These are phyloP conservation scores for Garrulus glandarius DNA, from an alignment of 2,797 vertebrate species.

Conservation along the genomic window DNA sequence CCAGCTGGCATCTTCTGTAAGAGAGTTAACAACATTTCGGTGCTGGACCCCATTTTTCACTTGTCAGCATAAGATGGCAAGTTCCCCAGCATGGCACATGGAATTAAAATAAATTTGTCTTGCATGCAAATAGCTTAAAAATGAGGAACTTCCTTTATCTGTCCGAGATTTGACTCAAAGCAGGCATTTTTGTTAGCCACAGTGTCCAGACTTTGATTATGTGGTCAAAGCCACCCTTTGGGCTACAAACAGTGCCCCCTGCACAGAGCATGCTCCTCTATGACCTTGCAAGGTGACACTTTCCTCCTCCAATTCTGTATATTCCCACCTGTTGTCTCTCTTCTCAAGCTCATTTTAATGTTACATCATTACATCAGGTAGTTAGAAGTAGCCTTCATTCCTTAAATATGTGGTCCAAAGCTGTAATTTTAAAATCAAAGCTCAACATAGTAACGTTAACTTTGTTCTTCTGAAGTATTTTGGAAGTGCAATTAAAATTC, in stretches of 20 bases:
- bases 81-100: accelerated
- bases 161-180: not conserved
- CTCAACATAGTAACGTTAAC: not conserved
- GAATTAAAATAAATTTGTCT: not conserved
- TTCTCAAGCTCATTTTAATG: not conserved
- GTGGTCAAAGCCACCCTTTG: not conserved
- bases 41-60: not conserved
- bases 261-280: not conserved
- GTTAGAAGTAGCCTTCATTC: not conserved
- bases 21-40: not conserved
- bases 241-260: too few relatives aligned
- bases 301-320: not conserved
- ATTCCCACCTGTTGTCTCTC: not conserved
- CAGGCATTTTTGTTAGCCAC: not conserved
- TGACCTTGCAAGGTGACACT: not conserved
- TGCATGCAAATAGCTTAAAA: not conserved
- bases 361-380: not conserved
- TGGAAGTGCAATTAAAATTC: not conserved
- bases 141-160: not conserved
- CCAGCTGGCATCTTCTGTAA: not conserved
- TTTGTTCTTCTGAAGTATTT: not conserved
- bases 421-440: not conserved
- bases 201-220: not conserved
- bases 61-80: not conserved
- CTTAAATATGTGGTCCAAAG: not conserved